These are phyloP conservation scores for Polymixis lichenea DNA, from an alignment of 2,888 invertebrate genomes.

Conservation along the genomic window DNA sequence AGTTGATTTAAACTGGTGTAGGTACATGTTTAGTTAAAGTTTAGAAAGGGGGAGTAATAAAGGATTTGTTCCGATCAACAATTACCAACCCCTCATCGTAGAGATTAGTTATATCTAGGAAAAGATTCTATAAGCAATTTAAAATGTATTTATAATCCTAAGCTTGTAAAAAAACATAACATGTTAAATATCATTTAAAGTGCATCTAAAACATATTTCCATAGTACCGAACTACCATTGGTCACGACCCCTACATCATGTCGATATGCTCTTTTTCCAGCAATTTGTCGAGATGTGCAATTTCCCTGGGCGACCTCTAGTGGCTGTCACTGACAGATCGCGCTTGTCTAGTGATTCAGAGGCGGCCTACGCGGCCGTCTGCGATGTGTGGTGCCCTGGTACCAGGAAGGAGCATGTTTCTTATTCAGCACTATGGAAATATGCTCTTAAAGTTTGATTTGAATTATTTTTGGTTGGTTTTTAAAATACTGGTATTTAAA, in stretches of 20 bases:
- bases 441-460: slow-evolving; percentile 14
- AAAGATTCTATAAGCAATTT: background rate
- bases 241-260: background rate
- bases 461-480: background rate
- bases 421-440: slow-evolving; percentile 31
- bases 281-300: slow-evolving; percentile 43
- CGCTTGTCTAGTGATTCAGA: slow-evolving; percentile 34
- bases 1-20: too few relatives aligned
- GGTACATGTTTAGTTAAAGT: too few relatives aligned
- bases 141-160: background rate
- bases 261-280: slow-evolving; percentile 32
- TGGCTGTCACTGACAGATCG: slow-evolving; percentile 54
- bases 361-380: slow-evolving; percentile 4
- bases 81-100: background rate
- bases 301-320: slow-evolving; percentile 44
- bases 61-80: background rate
- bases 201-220: slow-evolving; percentile 1
- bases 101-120: background rate
- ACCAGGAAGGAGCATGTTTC: too few relatives aligned
- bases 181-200: background rate
- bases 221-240: background rate
- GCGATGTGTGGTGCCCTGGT: slow-evolving; percentile 18
- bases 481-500: background rate
- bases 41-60: background rate
- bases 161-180: background rate